Conservation (phyloP, 2,888 invertebrate species). For the Leptinotarsa juncta region DNA sequence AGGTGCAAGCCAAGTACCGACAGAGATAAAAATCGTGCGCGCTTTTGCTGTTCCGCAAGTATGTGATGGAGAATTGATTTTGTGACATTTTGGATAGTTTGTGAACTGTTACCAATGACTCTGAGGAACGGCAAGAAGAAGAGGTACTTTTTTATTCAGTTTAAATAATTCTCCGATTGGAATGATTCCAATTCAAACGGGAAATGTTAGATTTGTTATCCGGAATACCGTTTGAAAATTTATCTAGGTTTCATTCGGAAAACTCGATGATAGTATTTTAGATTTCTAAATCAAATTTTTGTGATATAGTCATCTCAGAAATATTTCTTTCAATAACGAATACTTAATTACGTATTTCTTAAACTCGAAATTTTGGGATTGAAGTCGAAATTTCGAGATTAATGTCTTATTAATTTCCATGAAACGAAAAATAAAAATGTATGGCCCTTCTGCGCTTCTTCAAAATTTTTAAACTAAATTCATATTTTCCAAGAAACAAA, state of each 20-base stretch:
- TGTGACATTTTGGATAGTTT: conserved; percentile 33
- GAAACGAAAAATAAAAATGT: too few species aligned
- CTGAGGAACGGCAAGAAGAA: conserved; percentile 17
- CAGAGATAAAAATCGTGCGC: conserved; percentile 3
- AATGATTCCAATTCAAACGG: conserved; percentile 6
- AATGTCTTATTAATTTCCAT: too few species aligned
- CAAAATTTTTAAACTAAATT: too few species aligned
- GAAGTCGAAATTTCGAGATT: too few species aligned
- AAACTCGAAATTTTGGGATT: too few species aligned
- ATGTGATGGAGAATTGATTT: conserved; percentile 23
- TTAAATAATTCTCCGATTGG: background rate
- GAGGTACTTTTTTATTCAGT: conserved; percentile 21
- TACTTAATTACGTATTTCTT: too few species aligned
- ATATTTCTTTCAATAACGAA: too few species aligned
- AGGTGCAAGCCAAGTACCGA: conserved; percentile 28
- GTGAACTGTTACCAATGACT: conserved; percentile 27
- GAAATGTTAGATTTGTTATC: background rate
- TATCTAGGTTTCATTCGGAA: background rate
- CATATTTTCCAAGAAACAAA: too few species aligned
- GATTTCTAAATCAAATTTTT: too few species aligned
- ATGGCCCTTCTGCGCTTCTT: too few species aligned
- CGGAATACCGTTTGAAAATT: background rate
- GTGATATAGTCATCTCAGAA: too few species aligned
- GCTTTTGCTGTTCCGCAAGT: conserved; percentile 1
- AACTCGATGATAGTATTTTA: too few species aligned